phyloP scores from a whole-genome alignment of 2,797 vertebrate species.

The Melanotaenia maccullochi region DNA sequence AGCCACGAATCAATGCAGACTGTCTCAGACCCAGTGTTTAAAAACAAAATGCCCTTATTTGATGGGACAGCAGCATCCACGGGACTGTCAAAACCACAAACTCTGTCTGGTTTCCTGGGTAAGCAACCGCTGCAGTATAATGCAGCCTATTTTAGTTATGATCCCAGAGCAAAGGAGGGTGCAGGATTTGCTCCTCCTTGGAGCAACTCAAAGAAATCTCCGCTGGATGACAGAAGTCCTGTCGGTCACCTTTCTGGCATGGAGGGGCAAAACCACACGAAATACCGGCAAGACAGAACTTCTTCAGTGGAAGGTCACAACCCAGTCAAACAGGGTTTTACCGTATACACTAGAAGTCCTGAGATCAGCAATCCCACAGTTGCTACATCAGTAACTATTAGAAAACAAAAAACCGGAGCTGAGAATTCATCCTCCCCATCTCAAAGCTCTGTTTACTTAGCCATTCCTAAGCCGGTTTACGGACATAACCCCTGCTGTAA shows the following conservation, averaged over 20 bases:
- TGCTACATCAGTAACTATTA: constrained; percentile 49
- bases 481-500: constrained; percentile 83
- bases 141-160: constrained; percentile 85
- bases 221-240: constrained; percentile 66
- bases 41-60: constrained; percentile 83
- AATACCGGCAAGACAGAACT: constrained; percentile 77
- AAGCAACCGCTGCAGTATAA: constrained; percentile 80
- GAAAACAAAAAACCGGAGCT: constrained; percentile 57
- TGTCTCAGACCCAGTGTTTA: constrained; percentile 74
- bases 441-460: constrained; percentile 75
- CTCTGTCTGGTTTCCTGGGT: constrained; percentile 58
- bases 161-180: constrained; percentile 72
- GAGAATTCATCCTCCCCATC: constrained; percentile 54
- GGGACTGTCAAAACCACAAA: constrained; percentile 68
- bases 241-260: constrained; percentile 70
- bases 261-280: constrained; percentile 71
- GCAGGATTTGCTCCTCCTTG: constrained; percentile 72
- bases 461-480: constrained; percentile 89
- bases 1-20: constrained; percentile 80
- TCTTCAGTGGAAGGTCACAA: constrained; percentile 72
- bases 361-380: constrained; percentile 58
- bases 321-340: constrained; percentile 72
- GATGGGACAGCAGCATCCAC: constrained; percentile 71
- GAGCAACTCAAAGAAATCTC: constrained; percentile 69
- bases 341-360: constrained; percentile 68